Evolutionary conservation across 2,888 invertebrate species (phyloP), one percentile per base, ranked within the genome.

Genomic region (Pterobdella sp.): DNA sequence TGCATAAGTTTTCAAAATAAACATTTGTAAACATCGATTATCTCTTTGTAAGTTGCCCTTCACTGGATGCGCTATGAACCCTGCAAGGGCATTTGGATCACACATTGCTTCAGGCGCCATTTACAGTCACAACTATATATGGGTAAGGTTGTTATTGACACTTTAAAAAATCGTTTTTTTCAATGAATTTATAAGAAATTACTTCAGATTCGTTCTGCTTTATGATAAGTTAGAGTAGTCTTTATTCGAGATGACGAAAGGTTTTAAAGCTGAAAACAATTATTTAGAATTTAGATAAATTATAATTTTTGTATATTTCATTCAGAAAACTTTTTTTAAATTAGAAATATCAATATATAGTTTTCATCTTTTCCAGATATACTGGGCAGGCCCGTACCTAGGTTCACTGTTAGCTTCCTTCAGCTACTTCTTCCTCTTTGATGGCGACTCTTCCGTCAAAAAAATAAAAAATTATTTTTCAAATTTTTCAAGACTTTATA

Each of bases 61-160:
- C 60, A 56, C 60, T 4, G 60, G 60, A 56, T 22, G 60, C n/a
- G 7, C 14, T n/a, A 56, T 56, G 60, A 56, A 56, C 60, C 60
- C 60, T 14, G 60, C 60, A 4, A n/a, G 14, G 7, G 4, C 60
- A 4, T 26, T 22, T 14, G n/a, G 60, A 4, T 18, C 60, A n/a
- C 60, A 56, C n/a, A 56, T 56, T 22, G 60, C n/a, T 22, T 56
- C 60, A 26, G 60, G 60, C 60, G 18, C 26, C 60, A 56, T 56
- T 26, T 3, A 22, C 60, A 22, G 26, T 22, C 26, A 56, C n/a
- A 22, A 22, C 18, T 56, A 56, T 26, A 7, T 56, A 4, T 56
- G 60, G 60, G 60, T 56, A 42, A 18, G 42, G 18, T 7, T 42
- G 7, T 7, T 42, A 14, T 42, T n/a, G n/a, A n/a, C n/a, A n/a